Evolutionary conservation across 2,888 invertebrate species (phyloP).

Genomic region (Spisula solida): DNA sequence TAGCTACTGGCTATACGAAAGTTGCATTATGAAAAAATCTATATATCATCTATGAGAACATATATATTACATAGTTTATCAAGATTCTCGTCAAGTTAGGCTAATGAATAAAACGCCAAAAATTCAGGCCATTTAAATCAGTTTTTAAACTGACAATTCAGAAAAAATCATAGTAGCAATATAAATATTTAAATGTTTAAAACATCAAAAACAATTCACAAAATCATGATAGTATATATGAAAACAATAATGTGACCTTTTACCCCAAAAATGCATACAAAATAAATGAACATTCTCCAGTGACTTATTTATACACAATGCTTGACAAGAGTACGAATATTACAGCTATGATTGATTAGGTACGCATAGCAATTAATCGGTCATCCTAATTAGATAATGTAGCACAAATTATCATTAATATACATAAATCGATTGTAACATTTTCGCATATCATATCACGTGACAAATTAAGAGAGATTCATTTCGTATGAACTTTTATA

Average conservation of each 20-base stretch:
- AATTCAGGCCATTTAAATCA: slow-evolving; percentile 30
- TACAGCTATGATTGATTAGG: background rate
- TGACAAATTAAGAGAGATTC: slow-evolving; percentile 21
- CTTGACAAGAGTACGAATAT: background rate
- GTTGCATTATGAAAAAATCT: background rate
- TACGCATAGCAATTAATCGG: slow-evolving; percentile 6
- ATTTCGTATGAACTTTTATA: background rate
- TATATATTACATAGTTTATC: background rate
- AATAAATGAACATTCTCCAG: background rate
- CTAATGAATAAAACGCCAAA: slow-evolving; percentile 1
- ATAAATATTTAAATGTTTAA: slow-evolving; percentile 29
- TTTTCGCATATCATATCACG: background rate
- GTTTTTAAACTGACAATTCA: slow-evolving; percentile 13
- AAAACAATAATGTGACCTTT: slow-evolving; percentile 24
- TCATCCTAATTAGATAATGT: background rate
- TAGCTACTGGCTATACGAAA: background rate
- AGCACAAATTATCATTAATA: slow-evolving; percentile 13
- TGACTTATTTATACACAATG: slow-evolving; percentile 3
- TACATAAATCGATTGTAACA: slow-evolving; percentile 25
- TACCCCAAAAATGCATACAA: slow-evolving; percentile 30
- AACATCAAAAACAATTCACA: slow-evolving; percentile 26
- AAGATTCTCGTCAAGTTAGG: slow-evolving; percentile 12
- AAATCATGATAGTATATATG: slow-evolving; percentile 21
- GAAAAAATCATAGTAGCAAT: slow-evolving; percentile 19
- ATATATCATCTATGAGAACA: slow-evolving; percentile 1